Percentiles rank a stretch among this genome's conserved stretches.
These are phyloP conservation scores for Spatula clypeata DNA, from an alignment of 2,797 vertebrate genomes.

Conservation along the genomic window DNA sequence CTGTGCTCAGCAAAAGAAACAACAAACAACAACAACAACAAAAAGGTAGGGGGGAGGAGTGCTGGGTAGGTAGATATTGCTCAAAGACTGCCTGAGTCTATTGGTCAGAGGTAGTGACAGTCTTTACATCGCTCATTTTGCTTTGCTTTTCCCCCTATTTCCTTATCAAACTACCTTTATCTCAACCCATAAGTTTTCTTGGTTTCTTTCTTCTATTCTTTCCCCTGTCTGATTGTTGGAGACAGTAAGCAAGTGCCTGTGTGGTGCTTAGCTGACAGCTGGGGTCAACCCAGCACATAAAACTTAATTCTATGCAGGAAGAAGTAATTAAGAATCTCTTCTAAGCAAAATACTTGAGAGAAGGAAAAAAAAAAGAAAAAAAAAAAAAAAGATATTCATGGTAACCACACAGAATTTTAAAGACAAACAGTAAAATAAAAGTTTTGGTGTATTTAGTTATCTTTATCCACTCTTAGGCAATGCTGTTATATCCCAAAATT, in stretches of 20 bases:
- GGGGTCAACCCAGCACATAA: not conserved
- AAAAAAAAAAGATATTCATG: not conserved
- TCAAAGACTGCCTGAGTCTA: not conserved
- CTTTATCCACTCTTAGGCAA: not conserved
- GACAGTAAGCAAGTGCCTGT: not conserved
- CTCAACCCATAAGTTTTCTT: not conserved
- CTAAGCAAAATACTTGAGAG: not conserved
- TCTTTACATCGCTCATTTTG: not conserved
- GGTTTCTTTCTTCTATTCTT: not conserved
- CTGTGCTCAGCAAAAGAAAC: not conserved
- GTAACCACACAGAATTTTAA: not conserved
- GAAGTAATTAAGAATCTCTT: not conserved
- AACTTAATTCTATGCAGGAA: not conserved
- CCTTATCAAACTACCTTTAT: not conserved
- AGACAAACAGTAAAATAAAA: not conserved
- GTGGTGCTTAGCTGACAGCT: not conserved
- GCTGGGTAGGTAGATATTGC: not conserved
- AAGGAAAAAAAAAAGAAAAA: not conserved
- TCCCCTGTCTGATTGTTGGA: not conserved
- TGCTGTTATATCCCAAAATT: not conserved
- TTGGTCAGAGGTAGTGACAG: not conserved
- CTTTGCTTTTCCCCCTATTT: not conserved
- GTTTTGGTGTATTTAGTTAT: not conserved
- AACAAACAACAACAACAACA: not conserved
- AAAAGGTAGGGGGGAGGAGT: accelerated